These are phyloP conservation scores for Gymnothorax reevesii DNA, from an alignment of 2,797 vertebrate genomes.

Conservation along the genomic window DNA sequence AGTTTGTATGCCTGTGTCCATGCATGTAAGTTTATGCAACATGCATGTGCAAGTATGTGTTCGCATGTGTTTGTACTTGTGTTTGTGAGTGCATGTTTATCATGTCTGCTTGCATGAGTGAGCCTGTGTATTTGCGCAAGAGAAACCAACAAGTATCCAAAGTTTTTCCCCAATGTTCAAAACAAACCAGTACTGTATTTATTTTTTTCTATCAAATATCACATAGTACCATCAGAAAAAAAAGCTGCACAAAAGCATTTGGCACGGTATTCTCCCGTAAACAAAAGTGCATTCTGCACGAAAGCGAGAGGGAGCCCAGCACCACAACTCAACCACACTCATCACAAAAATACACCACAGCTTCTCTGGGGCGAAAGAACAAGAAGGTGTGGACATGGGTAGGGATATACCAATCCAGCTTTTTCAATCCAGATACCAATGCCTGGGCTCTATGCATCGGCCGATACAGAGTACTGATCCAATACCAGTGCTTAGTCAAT, in stretches of 20 bases:
- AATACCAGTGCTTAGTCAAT: no score
- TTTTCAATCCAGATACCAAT: no score
- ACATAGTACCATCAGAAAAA: background rate
- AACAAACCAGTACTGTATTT: constrained; percentile 2
- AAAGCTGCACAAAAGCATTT: background rate
- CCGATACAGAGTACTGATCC: no score
- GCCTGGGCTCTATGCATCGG: no score
- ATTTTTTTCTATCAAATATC: background rate
- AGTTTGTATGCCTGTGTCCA: background rate
- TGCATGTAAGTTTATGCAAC: background rate
- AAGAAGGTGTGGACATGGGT: background rate
- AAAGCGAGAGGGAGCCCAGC: background rate
- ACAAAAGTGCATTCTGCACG: background rate
- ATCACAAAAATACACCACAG: background rate
- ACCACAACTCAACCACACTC: background rate
- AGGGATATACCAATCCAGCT: no score
- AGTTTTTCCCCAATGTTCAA: background rate
- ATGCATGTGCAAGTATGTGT: no score
- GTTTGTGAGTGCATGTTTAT: no score
- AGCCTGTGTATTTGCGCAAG: background rate
- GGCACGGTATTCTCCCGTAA: background rate
- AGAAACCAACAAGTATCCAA: background rate
- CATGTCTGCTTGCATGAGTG: no score
- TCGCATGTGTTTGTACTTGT: no score
- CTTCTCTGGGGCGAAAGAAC: background rate